Base-by-base conservation (phyloP, 2,888 invertebrate genomes). In the Tetropium fuscum region DNA sequence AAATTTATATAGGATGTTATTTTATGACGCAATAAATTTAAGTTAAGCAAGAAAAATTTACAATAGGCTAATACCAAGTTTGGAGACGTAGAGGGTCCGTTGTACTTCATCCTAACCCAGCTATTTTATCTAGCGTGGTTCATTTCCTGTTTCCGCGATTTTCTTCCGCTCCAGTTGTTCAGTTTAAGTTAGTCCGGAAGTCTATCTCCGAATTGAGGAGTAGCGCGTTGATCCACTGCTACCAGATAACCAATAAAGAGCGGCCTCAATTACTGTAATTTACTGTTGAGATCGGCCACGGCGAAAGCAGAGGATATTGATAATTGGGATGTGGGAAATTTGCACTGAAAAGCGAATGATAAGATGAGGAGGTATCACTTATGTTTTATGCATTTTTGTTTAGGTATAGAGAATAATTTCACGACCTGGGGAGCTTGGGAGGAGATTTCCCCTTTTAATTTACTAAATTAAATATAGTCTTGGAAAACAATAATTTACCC, bases 111-210 rank as follows among this genome's bases (percentile, higher is more conserved):
- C 49, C 27, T 38, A 25, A 19, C 51, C 57, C 44, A 25, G 62
- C 63, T 53, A 62, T 66, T 70, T 69, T 68, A 70, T 70, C 69
- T 68, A 57, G 63, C 66, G 56, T 53, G 60, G 61, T 68, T 70
- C 70, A 70, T 70, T 70, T 70, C 70, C 70, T 60, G 70, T 60
- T 69, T 66, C 69, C 70, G 65, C 64, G 64, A 66, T 69, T 69
- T 58, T 57, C 66, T 70, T 70, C 62, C 68, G 63, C 55, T 58
- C 65, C 60, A 69, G 67, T 67, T 66, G 63, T 60, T 65, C 68
- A 65, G 60, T 62, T 67, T 63, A 69, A 58, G 59, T 48, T 36
- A 57, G 51, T 34, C 58, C 54, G 66, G 67, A 68, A 64, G 58
- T 59, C 60, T 53, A 51, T 64, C 44, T 30, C 58, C 44, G 55